Evolutionary conservation across 1,140 invertebrate genomes (phyloP).

Genomic region (Listronotus oregonensis): DNA sequence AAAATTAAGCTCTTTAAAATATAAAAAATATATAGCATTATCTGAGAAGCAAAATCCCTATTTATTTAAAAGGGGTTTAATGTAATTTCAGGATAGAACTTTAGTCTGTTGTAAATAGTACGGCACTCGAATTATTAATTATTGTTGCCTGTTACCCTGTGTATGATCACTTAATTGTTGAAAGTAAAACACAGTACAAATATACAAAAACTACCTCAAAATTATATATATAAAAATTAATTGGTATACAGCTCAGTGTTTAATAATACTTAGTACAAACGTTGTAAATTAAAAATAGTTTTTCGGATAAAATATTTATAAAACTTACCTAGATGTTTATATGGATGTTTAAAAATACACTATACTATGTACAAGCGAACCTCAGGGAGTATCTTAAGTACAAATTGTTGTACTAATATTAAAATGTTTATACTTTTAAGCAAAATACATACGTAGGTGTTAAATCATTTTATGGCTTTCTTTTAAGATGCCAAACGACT

Average conservation of each 20-base stretch:
- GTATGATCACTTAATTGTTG: constrained; percentile 29
- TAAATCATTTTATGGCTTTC: background rate
- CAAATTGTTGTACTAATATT: constrained; percentile 42
- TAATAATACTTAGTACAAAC: constrained; percentile 43
- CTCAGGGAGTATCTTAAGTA: constrained; percentile 35
- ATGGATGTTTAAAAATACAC: constrained; percentile 19
- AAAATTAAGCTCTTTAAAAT: background rate
- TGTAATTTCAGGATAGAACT: background rate
- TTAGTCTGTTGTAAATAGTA: constrained; percentile 40
- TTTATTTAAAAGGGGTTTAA: background rate
- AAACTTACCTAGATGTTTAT: constrained; percentile 49
- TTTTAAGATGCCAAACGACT: no score
- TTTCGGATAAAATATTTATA: constrained; percentile 34
- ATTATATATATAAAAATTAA: constrained; percentile 39
- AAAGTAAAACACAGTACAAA: constrained; percentile 46
- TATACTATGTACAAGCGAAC: constrained; percentile 22
- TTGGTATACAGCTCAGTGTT: constrained; percentile 33
- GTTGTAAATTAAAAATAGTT: constrained; percentile 37
- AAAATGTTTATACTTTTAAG: constrained; percentile 17
- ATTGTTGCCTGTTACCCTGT: constrained; percentile 45
- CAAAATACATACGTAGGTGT: background rate
- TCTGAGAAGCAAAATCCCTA: no score
- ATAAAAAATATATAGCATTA: no score
- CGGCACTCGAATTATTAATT: constrained; percentile 44
- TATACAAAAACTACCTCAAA: constrained; percentile 50